Evolutionary conservation across 2,113 vertebrate species (phyloP), one percentile per base, ranked within the genome.

Genomic region (Cricetomys ansorgei): DNA sequence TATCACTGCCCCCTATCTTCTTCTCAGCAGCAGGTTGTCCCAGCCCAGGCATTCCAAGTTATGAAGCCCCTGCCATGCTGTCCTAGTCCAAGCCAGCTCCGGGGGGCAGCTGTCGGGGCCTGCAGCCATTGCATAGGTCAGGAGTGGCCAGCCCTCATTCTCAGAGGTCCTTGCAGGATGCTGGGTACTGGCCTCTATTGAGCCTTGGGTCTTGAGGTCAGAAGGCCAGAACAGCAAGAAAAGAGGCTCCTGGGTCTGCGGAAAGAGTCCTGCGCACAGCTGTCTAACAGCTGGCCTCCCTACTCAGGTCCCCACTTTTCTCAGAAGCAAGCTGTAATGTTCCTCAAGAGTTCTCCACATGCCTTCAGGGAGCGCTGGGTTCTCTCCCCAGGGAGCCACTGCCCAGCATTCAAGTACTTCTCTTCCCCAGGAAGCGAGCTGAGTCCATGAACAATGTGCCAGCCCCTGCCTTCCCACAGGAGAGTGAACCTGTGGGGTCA

Each of bases 401-500:
- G 8, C 48, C 40, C 31, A 15, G 9, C 23, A 0, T n/a, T 2
- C 23, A n/a, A 16, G 3, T 21, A 0, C 7, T 69, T 27, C 5
- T 25, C 37, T 15, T 2, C 9, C 29, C 65, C 29, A n/a, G 23
- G 13, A 17, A 23, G 3, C 1, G 12, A 34, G 45, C 37, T 5
- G 53, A 75, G n/a, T 19, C 16, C 57, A 0, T 27, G n/a, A 45
- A 37, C 27, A 1, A 9, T 2, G 7, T 2, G 1, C 19, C 37
- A 2, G 21, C 21, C 45, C 29, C 1, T 10, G 34, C n/a, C 73
- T 40, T n/a, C 27, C 69, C 7, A 10, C 7, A 1, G 25, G 37
- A 77, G 4, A 2, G 11, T 29, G 25, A 11, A 1, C 3, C 0
- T 0, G 2, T 0, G 1, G 21, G 8, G 29, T 69, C 4, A 0